Conservation (phyloP, 2,888 invertebrate species). For the Fragum whitleyi region DNA sequence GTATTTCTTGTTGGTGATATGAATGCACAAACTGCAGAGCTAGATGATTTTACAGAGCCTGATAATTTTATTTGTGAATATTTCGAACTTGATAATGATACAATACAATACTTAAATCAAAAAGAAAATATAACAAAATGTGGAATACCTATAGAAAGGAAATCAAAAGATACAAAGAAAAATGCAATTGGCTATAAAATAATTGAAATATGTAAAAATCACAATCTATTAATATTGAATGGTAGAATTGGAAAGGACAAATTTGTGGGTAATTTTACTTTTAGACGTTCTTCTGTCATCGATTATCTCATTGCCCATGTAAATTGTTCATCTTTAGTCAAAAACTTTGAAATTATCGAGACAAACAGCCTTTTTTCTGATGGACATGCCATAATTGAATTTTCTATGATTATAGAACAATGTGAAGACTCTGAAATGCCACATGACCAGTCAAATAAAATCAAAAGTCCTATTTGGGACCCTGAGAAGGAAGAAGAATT, state of each 20-base stretch:
- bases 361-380: too few relatives aligned
- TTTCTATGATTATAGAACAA: neutral
- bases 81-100: slow-evolving; percentile 11
- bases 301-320: slow-evolving; percentile 13
- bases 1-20: too few relatives aligned
- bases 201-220: slow-evolving; percentile 6
- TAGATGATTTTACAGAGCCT: slow-evolving; percentile 13
- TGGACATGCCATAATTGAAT: neutral
- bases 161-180: neutral
- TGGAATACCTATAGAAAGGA: neutral
- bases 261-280: neutral
- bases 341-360: slow-evolving; percentile 4
- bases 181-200: neutral
- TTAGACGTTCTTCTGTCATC: slow-evolving; percentile 7
- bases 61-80: slow-evolving; percentile 7
- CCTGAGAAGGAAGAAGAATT: too few relatives aligned
- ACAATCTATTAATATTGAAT: slow-evolving; percentile 14
- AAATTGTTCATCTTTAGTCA: neutral
- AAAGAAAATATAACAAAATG: neutral
- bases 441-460: neutral
- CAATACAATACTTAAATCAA: neutral
- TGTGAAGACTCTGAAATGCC: neutral
- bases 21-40: too few relatives aligned
- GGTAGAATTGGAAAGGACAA: slow-evolving; percentile 18
- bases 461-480: neutral